A percentile compares a stretch with the other conserved stretches of the same genome.
Conservation (phyloP, 1,140 invertebrate species). For the Diabrotica undecimpunctata region DNA sequence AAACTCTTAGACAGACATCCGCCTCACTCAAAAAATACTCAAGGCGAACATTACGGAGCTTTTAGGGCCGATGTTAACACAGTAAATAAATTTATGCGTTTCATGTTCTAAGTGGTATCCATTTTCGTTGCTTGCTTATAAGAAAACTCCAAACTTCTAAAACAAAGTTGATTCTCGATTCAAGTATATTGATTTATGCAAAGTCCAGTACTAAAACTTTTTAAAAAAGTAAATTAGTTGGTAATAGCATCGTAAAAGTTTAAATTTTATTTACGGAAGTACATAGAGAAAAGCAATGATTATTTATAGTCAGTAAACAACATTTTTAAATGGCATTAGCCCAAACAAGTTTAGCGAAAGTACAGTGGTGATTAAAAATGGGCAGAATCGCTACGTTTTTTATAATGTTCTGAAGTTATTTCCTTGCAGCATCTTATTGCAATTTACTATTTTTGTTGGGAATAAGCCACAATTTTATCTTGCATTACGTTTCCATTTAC, state of each 20-base stretch:
- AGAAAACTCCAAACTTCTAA: not conserved
- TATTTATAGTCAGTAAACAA: no score
- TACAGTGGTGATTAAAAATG: no score
- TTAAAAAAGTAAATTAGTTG: not conserved
- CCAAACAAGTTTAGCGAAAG: no score
- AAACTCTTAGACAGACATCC: slow-evolving; percentile 15
- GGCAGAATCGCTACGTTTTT: no score
- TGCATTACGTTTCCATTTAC: no score
- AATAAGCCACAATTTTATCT: no score
- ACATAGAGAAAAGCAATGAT: not conserved
- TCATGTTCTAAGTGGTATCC: not conserved
- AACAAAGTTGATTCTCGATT: not conserved
- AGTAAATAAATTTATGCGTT: slow-evolving; percentile 3
- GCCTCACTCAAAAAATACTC: slow-evolving; percentile 14
- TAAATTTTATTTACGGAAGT: not conserved
- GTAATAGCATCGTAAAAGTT: not conserved
- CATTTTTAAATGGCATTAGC: no score
- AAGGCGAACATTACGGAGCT: not conserved
- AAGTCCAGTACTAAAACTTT: not conserved
- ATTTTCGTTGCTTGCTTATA: not conserved
- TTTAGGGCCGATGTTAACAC: not conserved
- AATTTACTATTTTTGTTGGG: no score
- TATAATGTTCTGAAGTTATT: no score
- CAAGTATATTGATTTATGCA: not conserved
- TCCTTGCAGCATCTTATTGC: no score